Evolutionary conservation across 2,113 vertebrate species (phyloP), one percentile per base, ranked within the genome.

Genomic region (Neolamprologus cancellatus): DNA sequence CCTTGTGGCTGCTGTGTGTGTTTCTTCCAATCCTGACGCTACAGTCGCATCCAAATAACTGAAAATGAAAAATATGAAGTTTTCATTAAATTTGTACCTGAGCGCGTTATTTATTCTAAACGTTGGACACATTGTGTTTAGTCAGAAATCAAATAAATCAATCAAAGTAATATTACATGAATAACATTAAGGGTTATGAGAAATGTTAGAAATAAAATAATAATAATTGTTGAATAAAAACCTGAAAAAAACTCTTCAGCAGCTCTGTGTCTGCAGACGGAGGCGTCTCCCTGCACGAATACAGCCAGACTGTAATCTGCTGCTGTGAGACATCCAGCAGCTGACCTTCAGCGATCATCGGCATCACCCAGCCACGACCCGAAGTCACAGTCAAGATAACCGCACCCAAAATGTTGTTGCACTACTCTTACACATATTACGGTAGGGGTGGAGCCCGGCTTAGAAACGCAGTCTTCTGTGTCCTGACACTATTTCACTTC

Each of bases 301-400:
- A 12, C 69, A 78, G 41, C 39, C 82, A 84, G 53, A 59, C 39
- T 78, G 82, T 25, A 54, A 48, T 78, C 71, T 7, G 54, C 82
- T 36, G 69, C 52, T 76, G 36, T 55, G 18, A 23, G 12, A 59
- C 78, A 44, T 17, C 1, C 83, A 52, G 53, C 82, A 55, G 14
- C 55, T 8, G 25, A 30, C 55, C 55, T 30, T 52, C 50, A 52
- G 20, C 20, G 15, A n/a, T 34, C 28, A 2, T 9, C 57, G 1
- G 57, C 28, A 61, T 32, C 28, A 32, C 14, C 8, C 57, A 4
- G 57, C 25, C 4, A 61, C 15, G 5, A 32, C 57, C 57, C 8
- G 15, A 39, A 39, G 36, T 39, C 36, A 39, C 36, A 39, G 36
- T 39, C 36, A 39, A 39, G 36, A 0, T 5, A 39, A 1, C 10